Evolutionary conservation across 2,113 vertebrate species (phyloP), one percentile per base, ranked within the genome.

Genomic region (Channa maculata): DNA sequence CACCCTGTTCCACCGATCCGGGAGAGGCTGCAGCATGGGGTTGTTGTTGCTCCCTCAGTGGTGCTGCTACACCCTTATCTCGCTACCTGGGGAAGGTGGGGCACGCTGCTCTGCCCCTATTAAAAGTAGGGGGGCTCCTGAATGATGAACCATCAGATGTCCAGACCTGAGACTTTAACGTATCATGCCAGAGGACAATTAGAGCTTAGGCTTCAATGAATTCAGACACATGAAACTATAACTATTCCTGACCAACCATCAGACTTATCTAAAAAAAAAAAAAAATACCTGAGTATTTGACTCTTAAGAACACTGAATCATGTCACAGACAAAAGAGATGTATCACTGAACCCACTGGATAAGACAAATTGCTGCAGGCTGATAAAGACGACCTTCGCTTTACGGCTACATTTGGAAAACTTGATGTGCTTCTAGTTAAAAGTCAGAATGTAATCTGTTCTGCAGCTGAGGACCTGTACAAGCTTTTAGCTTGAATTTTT

Each of bases 51-150:
- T 79, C 91, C 90, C 85, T 92, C 72, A 89, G 91, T 67, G 88
- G 78, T n/a, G 71, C 80, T 11, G 89, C 94, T 34, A 85, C 91
- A 65, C 79, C 90, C 92, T 90, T 96, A 74, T 94, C 94, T 75
- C 95, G 95, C 52, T 94, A 94, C 90, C 95, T 97, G 84, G 93
- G 93, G 90, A 98, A 95, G 92, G 94, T 97, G 93, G 94, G 95
- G 77, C 94, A 95, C 80, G 93, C 94, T 77, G 91, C 94, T 83
- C 88, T 95, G 90, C 91, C 95, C 88, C 93, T 96, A 86, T 72
- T 95, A 83, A 94, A 93, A 44, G 93, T 90, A 86, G 93, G 92
- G 89, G 93, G 94, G 89, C 95, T 95, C 92, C 93, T 94, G 91
- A 94, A 93, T 70, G 88, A 54, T 14, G 80, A 82, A 91, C 87